phyloP scores from a whole-genome alignment of 2,888 invertebrate genomes.

The Tipula unca region DNA sequence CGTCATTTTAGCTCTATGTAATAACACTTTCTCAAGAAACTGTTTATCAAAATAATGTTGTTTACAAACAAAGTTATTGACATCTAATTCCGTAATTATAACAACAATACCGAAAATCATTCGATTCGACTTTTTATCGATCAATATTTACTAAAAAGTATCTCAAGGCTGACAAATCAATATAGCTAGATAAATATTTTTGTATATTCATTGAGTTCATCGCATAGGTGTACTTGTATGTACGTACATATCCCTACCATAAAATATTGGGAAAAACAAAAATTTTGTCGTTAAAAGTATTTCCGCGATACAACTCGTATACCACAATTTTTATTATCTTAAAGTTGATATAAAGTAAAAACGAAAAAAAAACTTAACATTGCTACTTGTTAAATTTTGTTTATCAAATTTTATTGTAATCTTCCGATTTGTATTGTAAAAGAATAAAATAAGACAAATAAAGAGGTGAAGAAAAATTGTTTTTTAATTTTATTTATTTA shows the following conservation, averaged over 20 bases:
- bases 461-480: background rate
- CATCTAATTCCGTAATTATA: background rate
- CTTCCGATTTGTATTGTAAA: background rate
- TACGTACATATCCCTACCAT: background rate
- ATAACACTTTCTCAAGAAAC: no score
- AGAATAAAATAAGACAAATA: background rate
- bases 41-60: no score
- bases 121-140: background rate
- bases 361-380: background rate
- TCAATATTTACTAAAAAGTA: background rate
- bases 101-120: background rate
- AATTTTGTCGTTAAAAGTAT: background rate
- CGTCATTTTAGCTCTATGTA: no score
- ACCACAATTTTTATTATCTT: background rate
- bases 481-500: background rate
- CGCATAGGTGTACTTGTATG: background rate
- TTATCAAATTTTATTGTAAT: background rate
- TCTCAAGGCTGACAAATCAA: background rate
- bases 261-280: background rate
- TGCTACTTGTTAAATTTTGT: background rate
- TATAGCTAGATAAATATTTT: background rate
- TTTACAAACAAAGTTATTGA: background rate
- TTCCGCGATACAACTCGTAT: background rate
- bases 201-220: background rate
- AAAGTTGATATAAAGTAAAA: background rate